These are phyloP conservation scores for Apostichopus californicus DNA, from an alignment of 35 echinoderm and acorn worm genomes.

Conservation along the genomic window DNA sequence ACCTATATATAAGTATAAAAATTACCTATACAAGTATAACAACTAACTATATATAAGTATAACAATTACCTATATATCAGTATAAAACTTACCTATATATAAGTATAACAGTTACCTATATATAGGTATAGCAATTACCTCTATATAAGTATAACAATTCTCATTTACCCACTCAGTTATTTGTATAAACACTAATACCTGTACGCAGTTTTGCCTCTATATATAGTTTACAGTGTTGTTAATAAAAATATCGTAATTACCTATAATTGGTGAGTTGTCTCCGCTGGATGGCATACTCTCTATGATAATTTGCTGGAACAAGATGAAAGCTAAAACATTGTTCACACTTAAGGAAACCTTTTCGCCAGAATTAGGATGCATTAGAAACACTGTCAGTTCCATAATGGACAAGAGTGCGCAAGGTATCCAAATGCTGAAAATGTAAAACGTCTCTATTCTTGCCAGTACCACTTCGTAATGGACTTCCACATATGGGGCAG, in stretches of 20 bases:
- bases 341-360: constrained; percentile 45
- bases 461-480: background rate
- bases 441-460: constrained; percentile 32
- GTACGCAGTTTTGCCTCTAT: background rate
- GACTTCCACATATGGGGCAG: constrained; percentile 20
- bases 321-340: constrained; percentile 53
- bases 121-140: too few relatives aligned
- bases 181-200: background rate
- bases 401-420: constrained; percentile 33
- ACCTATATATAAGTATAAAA: too few relatives aligned
- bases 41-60: too few relatives aligned
- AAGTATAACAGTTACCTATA: too few relatives aligned
- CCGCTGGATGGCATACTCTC: constrained; percentile 48
- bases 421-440: constrained; percentile 40
- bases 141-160: too few relatives aligned
- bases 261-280: constrained; percentile 47
- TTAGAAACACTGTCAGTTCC: constrained; percentile 34
- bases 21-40: too few relatives aligned
- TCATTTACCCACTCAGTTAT: too few relatives aligned
- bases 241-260: background rate
- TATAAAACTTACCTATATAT: too few relatives aligned
- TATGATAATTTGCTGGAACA: constrained; percentile 51
- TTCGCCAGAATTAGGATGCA: constrained; percentile 52
- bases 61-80: too few relatives aligned
- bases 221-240: background rate